Evolutionary conservation across 2,113 vertebrate genomes (phyloP).

Genomic region (Orientallactaga bullata): DNA sequence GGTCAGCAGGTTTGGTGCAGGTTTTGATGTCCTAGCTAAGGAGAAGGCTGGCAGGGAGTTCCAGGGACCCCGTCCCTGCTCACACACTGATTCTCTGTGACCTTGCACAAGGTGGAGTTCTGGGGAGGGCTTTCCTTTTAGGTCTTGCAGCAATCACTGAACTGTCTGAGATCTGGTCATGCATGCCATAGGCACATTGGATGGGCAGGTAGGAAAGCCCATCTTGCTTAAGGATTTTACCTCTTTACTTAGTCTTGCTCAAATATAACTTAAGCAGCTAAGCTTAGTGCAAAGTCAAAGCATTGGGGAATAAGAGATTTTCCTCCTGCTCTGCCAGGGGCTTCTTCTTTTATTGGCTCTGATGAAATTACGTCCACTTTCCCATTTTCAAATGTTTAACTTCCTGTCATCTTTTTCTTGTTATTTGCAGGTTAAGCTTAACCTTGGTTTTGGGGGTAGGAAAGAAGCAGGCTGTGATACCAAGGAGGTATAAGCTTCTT

Average conservation of each 20-base stretch:
- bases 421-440: neutral
- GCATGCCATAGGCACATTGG: neutral
- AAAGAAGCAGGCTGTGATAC: neutral
- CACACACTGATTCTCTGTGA: slow-evolving; percentile 33
- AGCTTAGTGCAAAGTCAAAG: slow-evolving; percentile 26
- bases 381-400: neutral
- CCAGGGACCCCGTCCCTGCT: neutral
- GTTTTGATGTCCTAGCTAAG: slow-evolving; percentile 65
- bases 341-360: slow-evolving; percentile 12
- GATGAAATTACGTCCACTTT: neutral
- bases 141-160: neutral
- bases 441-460: neutral
- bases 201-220: neutral
- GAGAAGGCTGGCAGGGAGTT: slow-evolving; percentile 12
- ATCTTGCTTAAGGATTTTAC: slow-evolving; percentile 45
- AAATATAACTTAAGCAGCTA: slow-evolving; percentile 45
- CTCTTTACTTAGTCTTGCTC: slow-evolving; percentile 43
- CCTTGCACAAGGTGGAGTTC: slow-evolving; percentile 14
- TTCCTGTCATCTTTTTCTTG: neutral
- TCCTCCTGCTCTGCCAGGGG: neutral
- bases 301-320: slow-evolving; percentile 17
- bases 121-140: neutral
- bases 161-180: neutral
- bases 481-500: neutral
- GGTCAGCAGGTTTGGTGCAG: slow-evolving; percentile 41